These are phyloP conservation scores for Heteronetta atricapilla DNA, from an alignment of 2,113 vertebrate genomes.

Conservation along the genomic window DNA sequence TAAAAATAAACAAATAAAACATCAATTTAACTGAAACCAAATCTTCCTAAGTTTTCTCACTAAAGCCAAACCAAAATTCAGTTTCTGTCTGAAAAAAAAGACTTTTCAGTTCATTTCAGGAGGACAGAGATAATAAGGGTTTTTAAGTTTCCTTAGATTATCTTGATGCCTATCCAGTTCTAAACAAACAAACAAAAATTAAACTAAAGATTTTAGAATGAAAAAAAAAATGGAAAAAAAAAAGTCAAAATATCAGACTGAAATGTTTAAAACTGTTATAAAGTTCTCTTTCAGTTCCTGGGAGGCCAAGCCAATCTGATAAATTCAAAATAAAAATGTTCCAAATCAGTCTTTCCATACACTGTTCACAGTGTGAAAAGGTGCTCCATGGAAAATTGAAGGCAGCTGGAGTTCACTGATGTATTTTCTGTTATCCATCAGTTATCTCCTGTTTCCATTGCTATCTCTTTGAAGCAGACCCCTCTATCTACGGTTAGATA, in stretches of 20 bases:
- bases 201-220: background rate
- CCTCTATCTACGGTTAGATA: background rate
- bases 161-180: background rate
- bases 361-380: background rate
- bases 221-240: background rate
- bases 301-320: background rate
- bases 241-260: background rate
- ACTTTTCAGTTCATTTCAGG: background rate
- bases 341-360: background rate
- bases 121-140: background rate
- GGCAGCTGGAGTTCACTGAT: background rate
- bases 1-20: background rate
- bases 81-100: background rate
- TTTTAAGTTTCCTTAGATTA: background rate
- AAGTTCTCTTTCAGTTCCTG: background rate
- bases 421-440: background rate
- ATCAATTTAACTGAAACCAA: background rate
- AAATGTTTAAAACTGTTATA: background rate
- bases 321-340: background rate
- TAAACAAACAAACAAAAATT: background rate
- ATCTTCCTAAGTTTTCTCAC: background rate
- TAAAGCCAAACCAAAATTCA: background rate
- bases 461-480: slow-evolving; percentile 4
- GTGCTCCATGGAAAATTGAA: background rate
- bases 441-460: background rate